Evolutionary conservation across 92 coral and sea anemone species (phyloP).

Genomic region (Porites cylindrica): DNA sequence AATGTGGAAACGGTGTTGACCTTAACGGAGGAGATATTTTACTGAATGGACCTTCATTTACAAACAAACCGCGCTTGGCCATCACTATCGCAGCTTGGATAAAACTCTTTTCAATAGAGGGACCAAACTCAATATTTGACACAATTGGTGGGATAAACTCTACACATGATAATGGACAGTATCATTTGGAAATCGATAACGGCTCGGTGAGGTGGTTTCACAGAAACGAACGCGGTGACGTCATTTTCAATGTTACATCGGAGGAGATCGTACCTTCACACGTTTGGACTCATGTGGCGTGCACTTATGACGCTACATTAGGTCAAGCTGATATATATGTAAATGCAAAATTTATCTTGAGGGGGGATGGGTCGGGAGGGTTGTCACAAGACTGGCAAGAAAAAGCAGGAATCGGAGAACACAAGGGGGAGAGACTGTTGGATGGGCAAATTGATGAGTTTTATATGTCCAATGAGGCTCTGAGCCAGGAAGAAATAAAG

Average conservation of each 20-base stretch:
- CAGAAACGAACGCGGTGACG: constrained; percentile 75
- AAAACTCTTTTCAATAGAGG: constrained; percentile 74
- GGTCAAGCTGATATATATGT: constrained; percentile 91
- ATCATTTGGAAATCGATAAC: constrained; percentile 75
- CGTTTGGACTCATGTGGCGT: constrained; percentile 95
- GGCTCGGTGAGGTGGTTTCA: constrained; percentile 95
- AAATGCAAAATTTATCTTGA: constrained; percentile 91
- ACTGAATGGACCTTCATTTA: constrained; percentile 81
- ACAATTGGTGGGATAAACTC: constrained; percentile 94
- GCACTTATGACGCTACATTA: constrained; percentile 82
- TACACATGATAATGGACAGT: constrained; percentile 85
- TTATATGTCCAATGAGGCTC: constrained; percentile 90
- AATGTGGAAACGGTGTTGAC: constrained; percentile 92
- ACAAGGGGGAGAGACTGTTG: constrained; percentile 75
- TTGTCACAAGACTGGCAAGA: constrained; percentile 98
- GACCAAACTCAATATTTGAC: constrained; percentile 85
- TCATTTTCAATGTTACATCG: constrained; percentile 88
- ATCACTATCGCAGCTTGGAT: constrained; percentile 95
- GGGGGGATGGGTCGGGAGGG: constrained; percentile 86
- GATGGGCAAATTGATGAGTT: constrained; percentile 92
- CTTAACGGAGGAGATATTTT: constrained; percentile 95
- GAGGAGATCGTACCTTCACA: constrained; percentile 78
- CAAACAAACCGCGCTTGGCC: constrained; percentile 79
- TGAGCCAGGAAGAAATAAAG: constrained; percentile 90
- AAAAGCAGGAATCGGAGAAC: constrained; percentile 95